Conservation (phyloP, 2,113 vertebrate genomes). For the Protobothrops flavoviridis region DNA sequence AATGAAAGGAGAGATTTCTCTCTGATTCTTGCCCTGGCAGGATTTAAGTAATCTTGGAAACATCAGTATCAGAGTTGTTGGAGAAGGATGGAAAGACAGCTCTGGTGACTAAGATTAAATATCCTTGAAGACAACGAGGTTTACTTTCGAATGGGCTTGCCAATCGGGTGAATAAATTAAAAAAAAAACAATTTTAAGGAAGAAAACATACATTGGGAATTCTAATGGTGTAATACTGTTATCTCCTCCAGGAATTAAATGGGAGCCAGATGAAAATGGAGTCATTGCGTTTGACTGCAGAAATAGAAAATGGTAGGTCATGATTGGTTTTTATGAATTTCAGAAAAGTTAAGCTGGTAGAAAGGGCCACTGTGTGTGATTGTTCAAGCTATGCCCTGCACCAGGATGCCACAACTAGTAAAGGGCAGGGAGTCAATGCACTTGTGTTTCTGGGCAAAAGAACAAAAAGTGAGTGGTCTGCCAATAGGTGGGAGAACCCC, state of each 20-base stretch:
- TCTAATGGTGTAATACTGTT: constrained; percentile 53
- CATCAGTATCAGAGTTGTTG: background rate
- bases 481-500: background rate
- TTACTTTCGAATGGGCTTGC: background rate
- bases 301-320: constrained; percentile 93
- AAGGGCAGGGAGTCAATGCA: background rate
- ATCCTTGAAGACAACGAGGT: background rate
- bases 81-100: background rate
- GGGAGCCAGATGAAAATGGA: constrained; percentile 96
- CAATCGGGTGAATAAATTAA: constrained; percentile 35
- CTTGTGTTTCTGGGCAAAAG: background rate
- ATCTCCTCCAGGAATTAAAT: constrained; percentile 86
- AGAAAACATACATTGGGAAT: constrained; percentile 27
- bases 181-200: constrained; percentile 23
- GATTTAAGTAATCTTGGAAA: background rate
- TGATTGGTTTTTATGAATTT: constrained; percentile 6
- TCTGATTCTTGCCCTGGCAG: background rate
- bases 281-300: constrained; percentile 98
- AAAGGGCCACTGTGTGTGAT: background rate
- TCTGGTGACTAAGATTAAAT: background rate
- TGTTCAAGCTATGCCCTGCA: background rate
- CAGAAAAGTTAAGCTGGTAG: background rate
- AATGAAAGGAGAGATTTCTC: background rate
- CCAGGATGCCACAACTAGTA: background rate
- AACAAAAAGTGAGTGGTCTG: background rate